A percentile compares a stretch with the other conserved stretches of the same genome.
phyloP scores from a whole-genome alignment of 2,113 vertebrate species.

The Nothocercus nigrocapillus region DNA sequence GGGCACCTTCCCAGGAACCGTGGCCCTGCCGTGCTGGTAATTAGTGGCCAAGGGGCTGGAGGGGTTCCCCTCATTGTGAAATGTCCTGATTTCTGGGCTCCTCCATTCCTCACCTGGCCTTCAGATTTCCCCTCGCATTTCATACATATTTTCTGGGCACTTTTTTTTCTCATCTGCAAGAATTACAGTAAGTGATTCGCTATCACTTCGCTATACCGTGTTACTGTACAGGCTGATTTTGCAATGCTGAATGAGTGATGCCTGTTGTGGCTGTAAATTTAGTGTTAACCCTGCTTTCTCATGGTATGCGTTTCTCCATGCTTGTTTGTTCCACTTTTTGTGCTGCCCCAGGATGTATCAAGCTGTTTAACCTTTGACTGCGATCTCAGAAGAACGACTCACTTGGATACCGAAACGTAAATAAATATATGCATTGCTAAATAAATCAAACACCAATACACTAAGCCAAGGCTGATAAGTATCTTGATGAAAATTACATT shows the following conservation, averaged over 20 bases:
- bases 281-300: constrained; percentile 18
- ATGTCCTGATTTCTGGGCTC: not conserved
- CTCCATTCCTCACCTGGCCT: not conserved
- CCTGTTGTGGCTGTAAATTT: not conserved
- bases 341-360: constrained; percentile 15
- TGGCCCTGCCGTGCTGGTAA: not conserved
- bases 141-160: not conserved
- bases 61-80: not conserved
- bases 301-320: constrained; percentile 2
- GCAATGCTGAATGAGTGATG: not conserved
- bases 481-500: constrained; percentile 2
- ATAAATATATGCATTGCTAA: constrained; percentile 48
- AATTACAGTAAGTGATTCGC: constrained; percentile 1
- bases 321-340: constrained; percentile 30
- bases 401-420: constrained; percentile 46
- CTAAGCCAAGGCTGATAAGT: constrained; percentile 4
- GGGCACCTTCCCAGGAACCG: not conserved
- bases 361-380: constrained; percentile 60
- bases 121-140: not conserved
- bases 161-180: not conserved
- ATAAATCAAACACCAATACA: constrained; percentile 34
- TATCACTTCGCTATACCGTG: constrained; percentile 4
- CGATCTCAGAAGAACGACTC: constrained; percentile 39
- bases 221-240: constrained; percentile 29
- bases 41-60: not conserved